These are phyloP conservation scores for Dascillus cervinus DNA, from an alignment of 2,888 invertebrate genomes.

Conservation along the genomic window DNA sequence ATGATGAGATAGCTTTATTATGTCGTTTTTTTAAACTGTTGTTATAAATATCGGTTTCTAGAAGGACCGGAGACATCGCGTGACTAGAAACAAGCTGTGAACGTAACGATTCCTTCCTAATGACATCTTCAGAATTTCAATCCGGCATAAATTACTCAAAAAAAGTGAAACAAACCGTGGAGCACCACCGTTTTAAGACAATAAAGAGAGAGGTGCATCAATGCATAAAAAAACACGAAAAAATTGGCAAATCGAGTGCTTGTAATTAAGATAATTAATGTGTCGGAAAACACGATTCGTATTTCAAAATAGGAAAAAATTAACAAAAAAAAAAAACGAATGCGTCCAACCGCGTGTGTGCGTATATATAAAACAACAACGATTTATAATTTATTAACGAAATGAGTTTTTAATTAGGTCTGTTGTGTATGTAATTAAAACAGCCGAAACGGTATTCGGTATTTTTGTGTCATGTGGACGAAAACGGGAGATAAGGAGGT, in stretches of 20 bases:
- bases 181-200: constrained; percentile 2
- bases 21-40: constrained; percentile 19
- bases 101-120: too few species aligned
- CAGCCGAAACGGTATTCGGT: constrained; percentile 9
- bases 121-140: too few species aligned
- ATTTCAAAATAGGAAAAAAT: too few species aligned
- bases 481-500: too few species aligned
- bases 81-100: constrained; percentile 25
- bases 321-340: too few species aligned
- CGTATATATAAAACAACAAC: constrained; percentile 19
- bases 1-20: constrained; percentile 22
- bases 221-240: constrained; percentile 25
- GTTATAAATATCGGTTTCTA: constrained; percentile 20
- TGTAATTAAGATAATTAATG: too few species aligned
- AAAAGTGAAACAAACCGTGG: too few species aligned
- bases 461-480: constrained; percentile 7
- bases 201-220: constrained; percentile 13
- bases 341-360: constrained; percentile 13
- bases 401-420: constrained; percentile 24
- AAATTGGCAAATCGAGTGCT: constrained; percentile 30
- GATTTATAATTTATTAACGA: constrained; percentile 23
- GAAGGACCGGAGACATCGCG: constrained; percentile 22
- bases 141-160: too few species aligned
- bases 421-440: constrained; percentile 16
- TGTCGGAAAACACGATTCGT: too few species aligned